Evolutionary conservation across 2,888 invertebrate genomes (phyloP).

Genomic region (Mimas tiliae): DNA sequence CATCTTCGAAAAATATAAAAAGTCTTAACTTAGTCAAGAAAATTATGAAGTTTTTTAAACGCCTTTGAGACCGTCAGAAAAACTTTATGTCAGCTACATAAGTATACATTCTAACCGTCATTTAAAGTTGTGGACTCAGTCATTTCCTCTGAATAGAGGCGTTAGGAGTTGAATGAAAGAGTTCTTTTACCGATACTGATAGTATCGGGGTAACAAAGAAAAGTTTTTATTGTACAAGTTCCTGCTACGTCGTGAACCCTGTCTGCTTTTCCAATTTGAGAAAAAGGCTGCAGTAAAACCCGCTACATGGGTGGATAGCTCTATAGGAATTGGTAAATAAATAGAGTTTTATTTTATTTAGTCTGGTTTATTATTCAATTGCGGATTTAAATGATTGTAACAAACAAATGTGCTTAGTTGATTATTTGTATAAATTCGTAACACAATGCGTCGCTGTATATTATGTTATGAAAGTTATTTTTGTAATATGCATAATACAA

Average conservation of each 20-base stretch:
- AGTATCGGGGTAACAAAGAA: conserved; percentile 79
- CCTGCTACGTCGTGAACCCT: conserved; percentile 62
- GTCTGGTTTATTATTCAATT: conserved; percentile 8
- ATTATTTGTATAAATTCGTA: neutral
- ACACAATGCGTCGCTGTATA: neutral
- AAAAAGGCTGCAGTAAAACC: conserved; percentile 69
- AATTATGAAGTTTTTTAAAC: conserved; percentile 3
- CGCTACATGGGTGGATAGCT: conserved; percentile 34
- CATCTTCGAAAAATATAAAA: conserved; percentile 6
- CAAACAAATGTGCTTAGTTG: neutral
- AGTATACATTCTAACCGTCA: conserved; percentile 39
- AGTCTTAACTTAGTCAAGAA: neutral
- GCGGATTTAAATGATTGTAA: conserved; percentile 5
- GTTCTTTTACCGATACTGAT: conserved; percentile 70
- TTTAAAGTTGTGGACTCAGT: conserved; percentile 41
- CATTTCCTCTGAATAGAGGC: conserved; percentile 55
- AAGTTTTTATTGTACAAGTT: conserved; percentile 81
- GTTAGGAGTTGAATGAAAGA: conserved; percentile 65
- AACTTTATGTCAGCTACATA: conserved; percentile 33
- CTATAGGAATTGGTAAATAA: conserved; percentile 15
- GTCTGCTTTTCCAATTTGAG: conserved; percentile 78
- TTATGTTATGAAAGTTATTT: too few species aligned
- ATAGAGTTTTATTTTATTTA: conserved; percentile 18
- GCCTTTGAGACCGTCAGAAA: conserved; percentile 8
- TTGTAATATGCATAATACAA: too few species aligned